Base-by-base conservation (phyloP, 2,888 invertebrate species). In the Hyposoter didymator region DNA sequence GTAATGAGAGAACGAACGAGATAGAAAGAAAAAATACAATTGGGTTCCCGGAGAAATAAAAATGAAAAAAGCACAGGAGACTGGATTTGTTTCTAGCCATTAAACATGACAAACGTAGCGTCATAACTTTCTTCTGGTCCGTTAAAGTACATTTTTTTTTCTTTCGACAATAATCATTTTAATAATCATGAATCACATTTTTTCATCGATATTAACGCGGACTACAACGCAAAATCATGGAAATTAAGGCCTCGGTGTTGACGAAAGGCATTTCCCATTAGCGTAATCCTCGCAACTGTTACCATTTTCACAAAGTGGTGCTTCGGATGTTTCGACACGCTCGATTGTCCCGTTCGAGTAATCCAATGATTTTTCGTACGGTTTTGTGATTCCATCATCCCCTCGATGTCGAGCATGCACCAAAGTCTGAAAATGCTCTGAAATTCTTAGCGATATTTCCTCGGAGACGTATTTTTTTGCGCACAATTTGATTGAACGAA, bases 71-170 rank as follows among this genome's bases (percentile, higher is more conserved):
- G 67, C 82, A 73, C 45, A 88, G 87, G 88, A 86, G 87, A 87
- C 88, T 70, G 87, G 88, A 88, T 85, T 85, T 88, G 55, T 19
- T 5, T 12, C 90, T 81, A 84, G 59, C 87, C 90, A 90, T 90
- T 90, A 89, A 86, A 88, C 88, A 67, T 88, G 90, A 90, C 90
- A 89, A 90, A 90, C 88, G 89, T 87, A 64, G 64, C 79, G 81
- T 84, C 73, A 78, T 84, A 86, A 87, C 88, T 87, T 43, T 84
- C 80, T 87, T 78, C 64, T 62, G 45, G 39, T 28, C 12, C 45
- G 84, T 73, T 84, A 75, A 75, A 47, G 45, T 67, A 59, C 39
- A 7, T 55, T 17, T 55, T 35, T 35, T 45, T 45, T n/a, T 10
- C 17, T 6, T 45, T 22, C 10, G 6, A 70, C n/a, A 43, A 66